Evolutionary conservation across 2,888 invertebrate species (phyloP).

Genomic region (Globia sparganii): DNA sequence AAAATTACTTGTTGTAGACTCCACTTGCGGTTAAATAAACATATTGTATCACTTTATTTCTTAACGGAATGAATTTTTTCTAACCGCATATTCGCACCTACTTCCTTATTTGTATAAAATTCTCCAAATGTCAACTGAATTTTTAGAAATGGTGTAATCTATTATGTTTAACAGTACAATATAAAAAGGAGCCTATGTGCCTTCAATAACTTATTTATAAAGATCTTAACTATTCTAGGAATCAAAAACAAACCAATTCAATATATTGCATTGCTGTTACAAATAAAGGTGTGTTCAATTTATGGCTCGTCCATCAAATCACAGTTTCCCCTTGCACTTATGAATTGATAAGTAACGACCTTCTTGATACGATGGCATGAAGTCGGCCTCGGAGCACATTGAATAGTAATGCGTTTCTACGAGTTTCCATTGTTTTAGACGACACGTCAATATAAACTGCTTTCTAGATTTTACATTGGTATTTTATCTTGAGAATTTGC

Average conservation of each 20-base stretch:
- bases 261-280: background rate
- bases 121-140: background rate
- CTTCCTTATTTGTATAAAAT: background rate
- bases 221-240: background rate
- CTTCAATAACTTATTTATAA: background rate
- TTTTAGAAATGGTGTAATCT: background rate
- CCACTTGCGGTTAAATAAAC: background rate
- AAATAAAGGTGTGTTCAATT: conserved; percentile 16
- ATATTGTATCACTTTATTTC: conserved; percentile 4
- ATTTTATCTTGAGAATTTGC: conserved; percentile 50
- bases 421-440: conserved; percentile 69
- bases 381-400: conserved; percentile 70
- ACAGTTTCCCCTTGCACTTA: conserved; percentile 65
- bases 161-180: background rate
- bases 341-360: conserved; percentile 73
- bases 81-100: background rate
- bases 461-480: conserved; percentile 55
- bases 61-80: background rate
- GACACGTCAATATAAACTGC: conserved; percentile 61
- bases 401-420: conserved; percentile 75
- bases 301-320: conserved; percentile 43
- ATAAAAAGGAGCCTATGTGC: background rate
- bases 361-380: conserved; percentile 72
- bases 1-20: conserved; percentile 9
- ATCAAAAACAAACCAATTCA: background rate